A percentile compares a stretch with the other conserved stretches of the same genome.
Evolutionary conservation across 2,888 invertebrate genomes (phyloP).

Genomic region (Idaea dimidiata): DNA sequence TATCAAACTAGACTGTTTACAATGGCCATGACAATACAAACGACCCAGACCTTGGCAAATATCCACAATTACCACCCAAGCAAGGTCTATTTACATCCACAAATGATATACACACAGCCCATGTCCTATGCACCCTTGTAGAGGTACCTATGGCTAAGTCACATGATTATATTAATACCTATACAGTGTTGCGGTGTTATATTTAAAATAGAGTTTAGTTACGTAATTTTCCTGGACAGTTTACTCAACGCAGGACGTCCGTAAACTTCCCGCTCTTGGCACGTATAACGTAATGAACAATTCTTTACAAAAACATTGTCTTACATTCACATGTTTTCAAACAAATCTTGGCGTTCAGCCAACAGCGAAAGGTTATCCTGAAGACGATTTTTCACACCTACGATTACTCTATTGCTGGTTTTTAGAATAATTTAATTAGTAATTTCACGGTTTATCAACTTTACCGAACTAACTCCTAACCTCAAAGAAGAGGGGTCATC

Average conservation of each 20-base stretch:
- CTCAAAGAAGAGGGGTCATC: constrained; percentile 29
- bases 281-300: constrained; percentile 38
- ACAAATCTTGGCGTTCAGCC: constrained; percentile 63
- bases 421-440: constrained; percentile 7
- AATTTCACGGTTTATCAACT: constrained; percentile 6
- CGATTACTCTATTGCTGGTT: constrained; percentile 17
- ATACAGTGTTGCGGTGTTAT: constrained; percentile 21
- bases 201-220: constrained; percentile 36
- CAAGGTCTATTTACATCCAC: constrained; percentile 45
- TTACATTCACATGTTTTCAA: constrained; percentile 64
- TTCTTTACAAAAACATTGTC: constrained; percentile 59
- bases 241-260: constrained; percentile 48
- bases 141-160: constrained; percentile 20
- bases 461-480: constrained; percentile 31
- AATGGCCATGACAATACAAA: constrained; percentile 54
- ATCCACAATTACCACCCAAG: constrained; percentile 62
- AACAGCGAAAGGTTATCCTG: constrained; percentile 42
- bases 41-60: constrained; percentile 74
- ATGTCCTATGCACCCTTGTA: constrained; percentile 15
- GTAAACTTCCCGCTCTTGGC: constrained; percentile 50
- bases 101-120: constrained; percentile 18
- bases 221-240: constrained; percentile 50
- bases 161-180: constrained; percentile 39
- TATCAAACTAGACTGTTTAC: constrained; percentile 21
- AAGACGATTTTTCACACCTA: constrained; percentile 36